Evolutionary conservation across 2,888 invertebrate genomes (phyloP), one percentile per base, ranked within the genome.

Genomic region (Plagiodera versicolora): DNA sequence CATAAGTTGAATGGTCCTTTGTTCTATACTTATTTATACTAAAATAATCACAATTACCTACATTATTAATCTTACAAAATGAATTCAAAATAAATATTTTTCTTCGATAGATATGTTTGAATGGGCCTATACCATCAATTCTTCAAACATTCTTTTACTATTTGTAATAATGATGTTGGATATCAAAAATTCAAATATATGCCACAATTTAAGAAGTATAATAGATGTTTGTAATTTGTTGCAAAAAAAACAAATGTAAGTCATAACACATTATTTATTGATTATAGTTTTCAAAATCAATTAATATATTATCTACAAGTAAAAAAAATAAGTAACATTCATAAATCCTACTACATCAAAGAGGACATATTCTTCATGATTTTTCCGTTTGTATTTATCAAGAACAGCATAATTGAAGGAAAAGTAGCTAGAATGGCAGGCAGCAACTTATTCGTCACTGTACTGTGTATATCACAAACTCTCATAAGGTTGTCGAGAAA

Each of bases 401-500:
- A 28, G 44, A 53, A 52, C 44, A 50, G 49, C 35, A 20, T 20
- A 24, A 19, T 19, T 39, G 14, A 16, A 24, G 10, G 32, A 24
- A 48, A 57, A 39, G 30, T 32, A 60, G 48, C 50, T 44, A 30
- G 16, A 61, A 55, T 44, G 51, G 44, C 54, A 39, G 24, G 11
- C 6, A 56, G 53, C 49, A 30, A 54, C 19, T 54, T 52, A 58
- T 18, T 61, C 61, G 56, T 61, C 61, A 50, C 55, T 61, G 32
- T 55, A 61, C 55, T 61, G 61, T 17, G 58, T 28, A 17, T 54
- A 58, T 61, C 61, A 93, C 84, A 94, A 90, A 87, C 92, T 92
- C 87, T 93, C 93, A 84, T 93, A 94, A 84, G 92, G 92, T 86
- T 91, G 90, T 83, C 90, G 89, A 83, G 92, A 89, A 85, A 89